Evolutionary conservation across 2,113 vertebrate species (phyloP), one percentile per base, ranked within the genome.

Genomic region (Leptobrachium ailaonicum): DNA sequence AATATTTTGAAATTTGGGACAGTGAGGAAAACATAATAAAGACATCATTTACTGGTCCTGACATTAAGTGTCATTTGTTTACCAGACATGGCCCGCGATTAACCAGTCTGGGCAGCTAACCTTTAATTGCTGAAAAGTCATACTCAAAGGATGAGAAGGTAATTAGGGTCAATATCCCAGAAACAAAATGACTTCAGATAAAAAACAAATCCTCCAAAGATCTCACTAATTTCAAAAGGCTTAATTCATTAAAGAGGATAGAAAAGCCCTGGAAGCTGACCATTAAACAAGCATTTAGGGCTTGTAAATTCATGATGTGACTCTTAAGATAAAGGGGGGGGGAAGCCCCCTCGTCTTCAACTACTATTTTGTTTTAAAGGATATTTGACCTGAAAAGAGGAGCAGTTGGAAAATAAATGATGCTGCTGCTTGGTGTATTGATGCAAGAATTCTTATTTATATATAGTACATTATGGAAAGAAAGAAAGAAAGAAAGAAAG

Each of bases 81-180:
- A 54, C 0, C 0, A 10, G 5, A 2, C 13, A 76, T 12, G 3
- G 2, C 2, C 73, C 56, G 82, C 83, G 4, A 63, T 56, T 75
- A 32, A 72, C 4, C 60, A 41, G 13, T 71, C 45, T 69, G n/a
- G 44, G 13, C 13, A 8, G 58, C n/a, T 72, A 60, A 84, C 8
- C 2, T 82, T 4, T 32, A 81, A 71, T 9, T 74, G 3, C 0
- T 58, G 44, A 66, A 85, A 84, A 82, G 10, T 0, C 43, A 83
- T 68, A 32, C 0, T 71, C 10, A 78, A 50, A 0, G 8, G 0
- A 3, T 70, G 42, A 80, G 75, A 50, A 50, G 47, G 8, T 50
- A 50, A 50, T 50, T 50, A 10, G 67, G 7, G 1, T 6, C 10
- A 67, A 54, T 68, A 80, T 43, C 67, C 73, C 2, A 72, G 10